Evolutionary conservation across 2,888 invertebrate species (phyloP).

Genomic region (Cosmopolites sordidus): DNA sequence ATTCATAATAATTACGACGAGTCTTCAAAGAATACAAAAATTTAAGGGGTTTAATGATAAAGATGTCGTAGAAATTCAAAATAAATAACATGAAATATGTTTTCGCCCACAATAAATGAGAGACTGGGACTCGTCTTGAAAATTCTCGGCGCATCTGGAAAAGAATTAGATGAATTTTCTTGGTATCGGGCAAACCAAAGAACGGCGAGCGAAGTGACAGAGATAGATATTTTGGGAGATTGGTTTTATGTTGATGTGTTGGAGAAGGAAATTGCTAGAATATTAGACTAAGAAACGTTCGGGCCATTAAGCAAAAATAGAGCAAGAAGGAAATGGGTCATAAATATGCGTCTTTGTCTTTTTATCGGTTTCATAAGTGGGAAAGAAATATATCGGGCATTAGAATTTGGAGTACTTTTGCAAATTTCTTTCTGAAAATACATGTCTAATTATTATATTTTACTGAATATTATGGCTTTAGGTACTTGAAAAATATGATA

Average conservation of each 20-base stretch:
- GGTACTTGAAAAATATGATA: no score
- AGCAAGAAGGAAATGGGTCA: neutral
- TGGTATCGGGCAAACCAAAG: neutral
- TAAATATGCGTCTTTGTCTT: neutral
- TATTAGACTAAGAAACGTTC: slow-evolving; percentile 1
- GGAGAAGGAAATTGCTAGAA: slow-evolving; percentile 1
- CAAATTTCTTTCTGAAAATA: no score
- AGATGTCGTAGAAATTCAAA: no score
- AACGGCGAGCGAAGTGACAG: neutral
- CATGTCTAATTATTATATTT: no score
- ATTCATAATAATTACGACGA: no score
- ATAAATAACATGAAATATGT: no score
- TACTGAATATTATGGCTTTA: no score
- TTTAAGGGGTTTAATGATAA: no score
- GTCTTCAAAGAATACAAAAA: no score
- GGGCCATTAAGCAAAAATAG: slow-evolving; percentile 2
- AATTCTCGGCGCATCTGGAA: neutral
- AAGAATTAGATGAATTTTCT: slow-evolving; percentile 1
- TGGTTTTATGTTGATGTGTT: slow-evolving; percentile 2
- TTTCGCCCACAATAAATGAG: no score
- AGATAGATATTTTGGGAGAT: neutral
- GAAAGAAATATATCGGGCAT: no score
- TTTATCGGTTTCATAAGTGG: neutral
- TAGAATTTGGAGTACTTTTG: no score
- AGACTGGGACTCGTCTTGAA: neutral